Base-by-base conservation (phyloP, 2,113 vertebrate species). In the Ctenodactylus gundi region DNA sequence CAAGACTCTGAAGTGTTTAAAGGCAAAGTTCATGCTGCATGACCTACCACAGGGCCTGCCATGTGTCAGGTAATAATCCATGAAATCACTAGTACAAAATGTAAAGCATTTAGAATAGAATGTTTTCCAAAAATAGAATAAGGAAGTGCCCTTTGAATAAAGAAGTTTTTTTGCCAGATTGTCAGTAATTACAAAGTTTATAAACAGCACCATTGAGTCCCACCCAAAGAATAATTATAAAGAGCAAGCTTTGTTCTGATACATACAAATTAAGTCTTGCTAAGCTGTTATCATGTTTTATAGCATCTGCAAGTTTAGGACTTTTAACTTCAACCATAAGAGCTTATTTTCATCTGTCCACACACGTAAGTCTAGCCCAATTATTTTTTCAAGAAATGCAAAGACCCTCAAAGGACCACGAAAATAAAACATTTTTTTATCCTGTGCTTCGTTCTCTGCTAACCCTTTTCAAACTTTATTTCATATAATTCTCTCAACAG, bases 371-470 rank as follows among this genome's bases (percentile, higher is more conserved):
- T 78, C 23, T 80, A 62, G 5, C 11, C 87, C 73, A 68, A 62
- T 68, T 46, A 58, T 72, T 53, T 51, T 49, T 62, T 36, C 18
- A 41, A n/a, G n/a, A n/a, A 82, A 83, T 41, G 49, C n/a, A 91
- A 68, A 44, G 4, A 31, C 70, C 86, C 60, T 94, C 91, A 85
- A 55, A 72, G 49, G 72, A 85, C 90, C 72, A 93, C 18, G 25
- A 89, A 75, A 2, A 29, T 11, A 65, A 41, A 82, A 11, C 68
- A 25, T n/a, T n/a, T n/a, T n/a, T 41, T 51, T 58, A 46, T 12
- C 90, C 39, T 55, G 31, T 88, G 25, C 46, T 82, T 29, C 62
- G 73, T 67, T 93, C 41, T 77, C 8, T 49, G 25, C 13, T 72
- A 80, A 53, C 18, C 57, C 31, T 64, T 73, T 67, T 60, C 81